phyloP scores from a whole-genome alignment of 1,140 invertebrate species.

The Heliconius hermathena region DNA sequence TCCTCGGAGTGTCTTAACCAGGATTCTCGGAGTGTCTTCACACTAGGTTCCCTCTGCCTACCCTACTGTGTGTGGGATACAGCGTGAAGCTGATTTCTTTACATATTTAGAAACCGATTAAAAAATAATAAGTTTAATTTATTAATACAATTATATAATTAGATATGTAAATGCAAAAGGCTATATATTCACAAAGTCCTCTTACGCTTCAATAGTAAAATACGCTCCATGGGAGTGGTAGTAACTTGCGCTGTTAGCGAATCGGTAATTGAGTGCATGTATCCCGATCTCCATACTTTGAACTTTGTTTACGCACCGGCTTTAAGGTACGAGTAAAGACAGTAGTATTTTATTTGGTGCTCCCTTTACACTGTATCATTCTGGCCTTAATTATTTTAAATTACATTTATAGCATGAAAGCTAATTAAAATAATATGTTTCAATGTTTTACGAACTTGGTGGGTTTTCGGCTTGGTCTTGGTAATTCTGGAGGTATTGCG shows the following conservation, averaged over 20 bases:
- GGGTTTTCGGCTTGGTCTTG: no score
- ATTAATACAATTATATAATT: background rate
- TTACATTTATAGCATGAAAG: background rate
- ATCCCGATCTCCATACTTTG: conserved; percentile 45
- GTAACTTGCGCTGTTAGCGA: conserved; percentile 35
- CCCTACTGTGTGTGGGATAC: no score
- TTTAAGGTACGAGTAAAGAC: conserved; percentile 18
- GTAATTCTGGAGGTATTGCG: background rate
- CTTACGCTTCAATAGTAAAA: background rate
- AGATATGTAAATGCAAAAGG: background rate
- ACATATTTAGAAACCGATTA: no score
- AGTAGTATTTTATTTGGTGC: conserved; percentile 32
- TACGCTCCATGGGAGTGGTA: conserved; percentile 14
- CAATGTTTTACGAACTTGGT: background rate
- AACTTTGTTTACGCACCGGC: conserved; percentile 41
- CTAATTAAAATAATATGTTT: background rate
- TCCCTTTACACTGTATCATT: background rate
- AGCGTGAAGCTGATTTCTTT: no score
- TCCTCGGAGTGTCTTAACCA: no score
- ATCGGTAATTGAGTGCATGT: conserved; percentile 46
- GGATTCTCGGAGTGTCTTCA: no score
- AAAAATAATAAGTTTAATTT: background rate
- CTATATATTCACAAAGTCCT: conserved; percentile 5
- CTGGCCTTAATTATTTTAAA: conserved; percentile 6
- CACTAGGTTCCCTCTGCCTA: no score